A percentile compares a stretch with the other conserved stretches of the same genome.
phyloP scores from a whole-genome alignment of 1,140 invertebrate genomes.

The Drosophila arawakana region DNA sequence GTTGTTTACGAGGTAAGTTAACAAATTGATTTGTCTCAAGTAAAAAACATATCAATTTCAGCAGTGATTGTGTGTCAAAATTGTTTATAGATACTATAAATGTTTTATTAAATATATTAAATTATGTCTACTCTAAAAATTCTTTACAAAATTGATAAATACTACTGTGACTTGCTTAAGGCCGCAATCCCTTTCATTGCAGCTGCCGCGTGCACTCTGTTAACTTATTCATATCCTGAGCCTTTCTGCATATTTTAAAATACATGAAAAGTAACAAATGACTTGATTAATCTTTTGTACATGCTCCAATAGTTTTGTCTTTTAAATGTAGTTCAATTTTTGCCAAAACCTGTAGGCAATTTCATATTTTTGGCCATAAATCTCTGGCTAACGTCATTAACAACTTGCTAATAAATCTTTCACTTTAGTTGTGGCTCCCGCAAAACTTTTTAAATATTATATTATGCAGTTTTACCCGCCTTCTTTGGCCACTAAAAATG shows the following conservation, averaged over 20 bases:
- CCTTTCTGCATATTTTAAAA: background rate
- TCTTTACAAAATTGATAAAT: too few species aligned
- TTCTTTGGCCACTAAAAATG: background rate
- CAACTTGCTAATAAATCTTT: constrained; percentile 44
- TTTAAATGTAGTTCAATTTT: background rate
- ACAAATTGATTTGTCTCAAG: background rate
- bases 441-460: background rate
- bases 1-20: constrained; percentile 69
- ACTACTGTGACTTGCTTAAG: too few species aligned
- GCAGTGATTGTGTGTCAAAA: too few species aligned
- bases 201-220: background rate
- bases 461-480: background rate
- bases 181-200: too few species aligned
- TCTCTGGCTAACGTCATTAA: constrained; percentile 16
- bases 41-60: too few species aligned
- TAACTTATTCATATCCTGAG: background rate
- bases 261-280: background rate
- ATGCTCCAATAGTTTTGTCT: background rate
- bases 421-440: constrained; percentile 40
- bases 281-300: background rate
- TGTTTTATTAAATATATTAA: too few species aligned
- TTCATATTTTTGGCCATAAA: constrained; percentile 42
- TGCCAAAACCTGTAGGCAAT: background rate
- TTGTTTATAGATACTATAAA: too few species aligned
- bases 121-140: too few species aligned